phyloP scores from a whole-genome alignment of 2,113 vertebrate species.

The Percopsis transmontana region DNA sequence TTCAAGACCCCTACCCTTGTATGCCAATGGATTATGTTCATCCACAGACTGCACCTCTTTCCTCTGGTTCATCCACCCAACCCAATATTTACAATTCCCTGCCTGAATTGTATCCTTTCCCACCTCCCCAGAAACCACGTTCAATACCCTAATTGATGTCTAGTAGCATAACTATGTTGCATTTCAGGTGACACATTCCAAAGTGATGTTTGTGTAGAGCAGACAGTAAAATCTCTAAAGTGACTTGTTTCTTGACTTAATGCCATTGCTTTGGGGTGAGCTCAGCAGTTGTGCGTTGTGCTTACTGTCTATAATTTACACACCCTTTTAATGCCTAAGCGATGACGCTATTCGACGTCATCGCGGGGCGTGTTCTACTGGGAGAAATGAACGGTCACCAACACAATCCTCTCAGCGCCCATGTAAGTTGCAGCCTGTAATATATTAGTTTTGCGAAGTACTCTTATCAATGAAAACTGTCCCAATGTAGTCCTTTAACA shows the following conservation, averaged over 20 bases:
- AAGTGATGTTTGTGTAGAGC: too few species aligned
- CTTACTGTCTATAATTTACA: too few species aligned
- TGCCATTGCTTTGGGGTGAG: too few species aligned
- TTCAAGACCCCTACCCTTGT: background rate
- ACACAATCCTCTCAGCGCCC: conserved; percentile 75
- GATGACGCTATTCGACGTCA: conserved; percentile 80
- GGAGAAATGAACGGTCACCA: conserved; percentile 81
- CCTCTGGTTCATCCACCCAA: background rate
- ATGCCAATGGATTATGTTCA: background rate
- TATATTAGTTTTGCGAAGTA: conserved; percentile 19
- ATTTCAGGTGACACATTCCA: too few species aligned
- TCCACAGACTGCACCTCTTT: background rate
- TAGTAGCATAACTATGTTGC: too few species aligned
- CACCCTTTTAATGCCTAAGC: too few species aligned
- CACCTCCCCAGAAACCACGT: background rate
- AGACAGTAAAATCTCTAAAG: too few species aligned
- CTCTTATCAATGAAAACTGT: conserved; percentile 36
- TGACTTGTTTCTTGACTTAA: too few species aligned
- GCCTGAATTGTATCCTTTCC: background rate
- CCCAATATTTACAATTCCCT: background rate
- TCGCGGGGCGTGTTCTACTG: conserved; percentile 75
- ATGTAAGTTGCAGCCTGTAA: conserved; percentile 71
- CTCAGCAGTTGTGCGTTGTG: too few species aligned
- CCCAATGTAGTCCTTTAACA: background rate
- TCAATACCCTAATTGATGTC: too few species aligned